Conservation (phyloP, 2,797 vertebrate species). For the Typhlichthys subterraneus region DNA sequence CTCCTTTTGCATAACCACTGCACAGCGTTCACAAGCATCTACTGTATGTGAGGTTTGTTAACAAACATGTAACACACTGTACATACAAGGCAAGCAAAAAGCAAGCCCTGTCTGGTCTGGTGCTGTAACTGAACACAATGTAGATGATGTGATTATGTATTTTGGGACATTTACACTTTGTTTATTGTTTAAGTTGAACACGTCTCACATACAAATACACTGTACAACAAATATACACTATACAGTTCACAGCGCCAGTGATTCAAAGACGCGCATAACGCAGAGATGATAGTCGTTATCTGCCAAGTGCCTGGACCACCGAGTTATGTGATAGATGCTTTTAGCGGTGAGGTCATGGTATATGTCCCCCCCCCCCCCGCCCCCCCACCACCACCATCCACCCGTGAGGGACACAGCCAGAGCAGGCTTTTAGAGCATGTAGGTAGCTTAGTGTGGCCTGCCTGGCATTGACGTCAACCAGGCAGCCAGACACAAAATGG, state of each 20-base stretch:
- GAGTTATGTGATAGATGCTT: conserved; percentile 24
- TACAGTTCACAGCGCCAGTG: not conserved
- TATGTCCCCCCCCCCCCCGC: not conserved
- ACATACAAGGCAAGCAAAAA: not conserved
- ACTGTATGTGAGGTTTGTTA: conserved; percentile 32
- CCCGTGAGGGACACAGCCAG: not conserved
- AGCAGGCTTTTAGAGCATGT: not conserved
- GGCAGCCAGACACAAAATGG: conserved; percentile 28
- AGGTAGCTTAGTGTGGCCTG: conserved; percentile 13
- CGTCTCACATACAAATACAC: too few species aligned
- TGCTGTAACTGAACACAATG: not conserved
- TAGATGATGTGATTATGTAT: too few species aligned
- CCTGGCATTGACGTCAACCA: conserved; percentile 21
- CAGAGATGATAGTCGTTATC: not conserved
- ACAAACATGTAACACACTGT: not conserved
- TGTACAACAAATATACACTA: too few species aligned
- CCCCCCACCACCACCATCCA: too few species aligned
- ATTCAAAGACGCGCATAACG: not conserved
- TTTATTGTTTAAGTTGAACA: too few species aligned
- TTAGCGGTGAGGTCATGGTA: conserved; percentile 8
- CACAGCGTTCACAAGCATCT: conserved; percentile 25
- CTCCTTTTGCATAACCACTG: conserved; percentile 3
- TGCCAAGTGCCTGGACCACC: conserved; percentile 8
- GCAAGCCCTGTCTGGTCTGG: not conserved
- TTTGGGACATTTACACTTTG: too few species aligned